Evolutionary conservation across 2,797 vertebrate species (phyloP).

Genomic region (Numenius phaeopus): DNA sequence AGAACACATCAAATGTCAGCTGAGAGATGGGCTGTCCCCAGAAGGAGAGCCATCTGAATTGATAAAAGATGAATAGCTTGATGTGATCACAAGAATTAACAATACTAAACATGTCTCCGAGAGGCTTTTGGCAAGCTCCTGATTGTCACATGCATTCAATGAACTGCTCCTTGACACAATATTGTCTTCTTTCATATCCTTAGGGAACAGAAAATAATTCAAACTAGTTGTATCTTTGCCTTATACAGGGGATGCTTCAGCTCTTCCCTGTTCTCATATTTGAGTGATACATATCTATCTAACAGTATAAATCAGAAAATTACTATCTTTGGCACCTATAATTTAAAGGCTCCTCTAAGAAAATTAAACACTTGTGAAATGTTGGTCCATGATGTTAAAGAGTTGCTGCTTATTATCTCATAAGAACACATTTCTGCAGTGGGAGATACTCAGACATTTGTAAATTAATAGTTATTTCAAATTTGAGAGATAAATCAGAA

Average conservation of each 20-base stretch:
- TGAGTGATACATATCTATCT: neutral
- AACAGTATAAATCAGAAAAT: neutral
- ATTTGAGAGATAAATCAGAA: neutral
- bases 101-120: neutral
- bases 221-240: neutral
- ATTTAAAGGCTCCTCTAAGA: neutral
- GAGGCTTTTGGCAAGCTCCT: neutral
- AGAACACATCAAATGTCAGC: neutral
- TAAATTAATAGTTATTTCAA: neutral
- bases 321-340: neutral
- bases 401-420: neutral
- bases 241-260: neutral
- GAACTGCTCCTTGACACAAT: neutral
- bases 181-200: neutral
- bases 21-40: neutral
- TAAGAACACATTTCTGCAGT: neutral
- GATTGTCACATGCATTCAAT: neutral
- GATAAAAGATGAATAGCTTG: neutral
- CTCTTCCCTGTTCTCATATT: neutral
- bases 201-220: neutral
- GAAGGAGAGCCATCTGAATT: neutral
- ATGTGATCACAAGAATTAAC: constrained; percentile 3
- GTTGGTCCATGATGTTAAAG: neutral
- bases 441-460: neutral
- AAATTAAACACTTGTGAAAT: neutral